A percentile compares a stretch with the other conserved stretches of the same genome.
These are phyloP conservation scores for Oriolus oriolus DNA, from an alignment of 2,113 vertebrate species.

Conservation along the genomic window DNA sequence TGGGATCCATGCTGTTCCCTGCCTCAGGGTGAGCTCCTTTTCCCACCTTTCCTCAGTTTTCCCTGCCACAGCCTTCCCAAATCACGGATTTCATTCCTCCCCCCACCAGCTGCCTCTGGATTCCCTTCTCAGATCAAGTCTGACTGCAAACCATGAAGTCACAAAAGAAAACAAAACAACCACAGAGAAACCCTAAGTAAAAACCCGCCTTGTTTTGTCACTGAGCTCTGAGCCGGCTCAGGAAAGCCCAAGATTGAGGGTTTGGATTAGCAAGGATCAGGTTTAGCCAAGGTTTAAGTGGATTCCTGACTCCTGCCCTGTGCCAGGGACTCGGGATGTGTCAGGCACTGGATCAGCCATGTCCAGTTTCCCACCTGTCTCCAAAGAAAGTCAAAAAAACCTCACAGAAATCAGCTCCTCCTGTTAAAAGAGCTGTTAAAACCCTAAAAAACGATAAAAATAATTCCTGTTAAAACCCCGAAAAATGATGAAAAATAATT, in stretches of 20 bases:
- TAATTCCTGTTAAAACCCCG: rapidly evolving
- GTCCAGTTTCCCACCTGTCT: neutral
- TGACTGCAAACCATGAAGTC: neutral
- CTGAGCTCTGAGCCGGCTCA: neutral
- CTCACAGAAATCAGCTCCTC: neutral
- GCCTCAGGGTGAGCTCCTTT: neutral
- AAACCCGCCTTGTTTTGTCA: neutral
- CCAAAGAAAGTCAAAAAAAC: neutral
- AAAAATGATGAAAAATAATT: too few relatives aligned
- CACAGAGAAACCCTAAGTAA: neutral
- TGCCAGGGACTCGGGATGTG: neutral
- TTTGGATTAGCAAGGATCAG: neutral
- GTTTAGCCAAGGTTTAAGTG: neutral
- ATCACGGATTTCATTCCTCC: neutral
- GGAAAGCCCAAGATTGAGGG: rapidly evolving
- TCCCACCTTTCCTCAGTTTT: neutral
- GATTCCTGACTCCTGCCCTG: neutral
- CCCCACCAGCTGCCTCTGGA: neutral
- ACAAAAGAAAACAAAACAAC: neutral
- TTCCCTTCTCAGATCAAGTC: neutral
- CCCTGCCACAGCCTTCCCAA: neutral
- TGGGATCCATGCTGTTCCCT: too few relatives aligned
- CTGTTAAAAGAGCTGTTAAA: neutral
- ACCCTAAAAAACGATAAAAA: rapidly evolving
- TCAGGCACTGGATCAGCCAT: rapidly evolving